Evolutionary conservation across 2,113 vertebrate species (phyloP), one percentile per base, ranked within the genome.

Genomic region (Chamaetylas fuelleborni): DNA sequence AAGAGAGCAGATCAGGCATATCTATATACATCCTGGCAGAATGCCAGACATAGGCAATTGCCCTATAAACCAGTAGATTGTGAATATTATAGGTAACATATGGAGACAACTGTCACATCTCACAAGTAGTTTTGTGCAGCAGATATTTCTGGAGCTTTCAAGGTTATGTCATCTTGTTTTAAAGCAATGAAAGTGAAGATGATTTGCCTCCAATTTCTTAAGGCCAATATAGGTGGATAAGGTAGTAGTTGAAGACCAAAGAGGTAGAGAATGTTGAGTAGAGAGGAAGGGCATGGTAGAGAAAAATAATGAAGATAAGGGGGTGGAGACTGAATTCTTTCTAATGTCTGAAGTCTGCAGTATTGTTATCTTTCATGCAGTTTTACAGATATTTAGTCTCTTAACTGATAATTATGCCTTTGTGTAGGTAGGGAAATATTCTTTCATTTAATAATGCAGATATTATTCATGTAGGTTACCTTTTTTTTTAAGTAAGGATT

Each of bases 371-470:
- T 87, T 92, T 88, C 40, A 36, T n/a, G 5, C 61, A 81, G 70
- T 71, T 93, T 95, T 86, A 87, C 74, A 88, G 42, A 62, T 77
- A 78, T 77, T 93, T 96, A 94, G 29, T 73, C 12, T 85, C 33
- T 91, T 91, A 87, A 89, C 48, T 85, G 86, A 70, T 91, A 42
- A 65, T 47, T 64, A 26, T 81, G 83, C 66, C 69, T 91, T 87
- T 69, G 33, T 51, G 58, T 87, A 76, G 56, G 58, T 73, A 57
- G 43, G n/a, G 50, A 87, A 83, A 86, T 73, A 71, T 12, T 73
- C 38, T 65, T 81, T 73, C 25, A 65, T 77, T 96, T 92, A 89
- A 79, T 66, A 82, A 67, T 51, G 67, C 25, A 70, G 86, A 45
- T 73, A 60, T 51, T 50, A 78, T 88, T 72, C 20, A 48, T 48